A percentile compares a stretch with the other conserved stretches of the same genome.
phyloP scores from a whole-genome alignment of 1,140 invertebrate species.

The Linepithema humile region DNA sequence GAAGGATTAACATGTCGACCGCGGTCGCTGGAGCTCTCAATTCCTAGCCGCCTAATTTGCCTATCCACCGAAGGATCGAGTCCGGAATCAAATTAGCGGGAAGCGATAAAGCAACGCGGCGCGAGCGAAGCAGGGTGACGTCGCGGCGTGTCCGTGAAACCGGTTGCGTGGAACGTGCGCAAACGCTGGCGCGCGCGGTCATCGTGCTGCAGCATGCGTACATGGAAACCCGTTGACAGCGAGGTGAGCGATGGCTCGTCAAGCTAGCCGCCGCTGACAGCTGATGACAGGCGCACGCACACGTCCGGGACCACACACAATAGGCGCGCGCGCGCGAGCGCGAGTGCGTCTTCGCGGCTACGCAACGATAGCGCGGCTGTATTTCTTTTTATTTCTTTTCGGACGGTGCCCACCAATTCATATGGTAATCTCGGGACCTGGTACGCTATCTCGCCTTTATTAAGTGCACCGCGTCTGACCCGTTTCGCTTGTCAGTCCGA shows the following conservation, averaged over 20 bases:
- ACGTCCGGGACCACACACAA: slow-evolving; percentile 70
- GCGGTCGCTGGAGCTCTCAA: slow-evolving; percentile 1
- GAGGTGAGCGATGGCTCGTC: slow-evolving; percentile 74
- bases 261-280: slow-evolving; percentile 67
- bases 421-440: slow-evolving; percentile 74
- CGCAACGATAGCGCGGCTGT: slow-evolving; percentile 46
- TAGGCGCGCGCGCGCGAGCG: slow-evolving; percentile 23
- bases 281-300: slow-evolving; percentile 70
- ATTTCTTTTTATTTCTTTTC: slow-evolving; percentile 70
- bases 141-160: slow-evolving; percentile 57
- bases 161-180: slow-evolving; percentile 59
- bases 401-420: slow-evolving; percentile 72
- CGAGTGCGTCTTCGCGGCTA: slow-evolving; percentile 22
- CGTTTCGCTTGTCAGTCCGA: slow-evolving; percentile 74
- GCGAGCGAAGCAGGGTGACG: slow-evolving; percentile 5
- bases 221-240: slow-evolving; percentile 65
- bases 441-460: slow-evolving; percentile 70
- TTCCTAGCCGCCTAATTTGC: slow-evolving; percentile 44
- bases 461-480: slow-evolving; percentile 72
- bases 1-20: slow-evolving; percentile 2
- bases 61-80: slow-evolving; percentile 37
- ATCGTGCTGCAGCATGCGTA: slow-evolving; percentile 23
- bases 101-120: slow-evolving; percentile 35
- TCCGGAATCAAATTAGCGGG: slow-evolving; percentile 22
- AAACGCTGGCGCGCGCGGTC: slow-evolving; percentile 29